Evolutionary conservation across 2,797 vertebrate genomes (phyloP).

Genomic region (Falco peregrinus): DNA sequence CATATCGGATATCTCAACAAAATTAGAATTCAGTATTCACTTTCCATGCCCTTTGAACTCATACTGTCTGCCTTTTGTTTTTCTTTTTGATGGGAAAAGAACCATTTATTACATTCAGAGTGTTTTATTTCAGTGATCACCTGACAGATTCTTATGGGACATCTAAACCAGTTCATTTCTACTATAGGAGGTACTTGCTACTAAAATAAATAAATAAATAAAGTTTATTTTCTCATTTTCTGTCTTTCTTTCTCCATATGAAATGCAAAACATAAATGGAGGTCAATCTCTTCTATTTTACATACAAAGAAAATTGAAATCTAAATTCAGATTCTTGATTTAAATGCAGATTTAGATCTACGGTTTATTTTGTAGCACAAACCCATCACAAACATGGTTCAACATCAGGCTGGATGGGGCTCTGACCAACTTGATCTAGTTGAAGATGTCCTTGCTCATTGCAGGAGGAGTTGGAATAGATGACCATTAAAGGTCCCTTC

Average conservation of each 20-base stretch:
- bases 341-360: not conserved
- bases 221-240: not conserved
- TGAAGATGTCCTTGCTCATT: not conserved
- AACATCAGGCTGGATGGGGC: not conserved
- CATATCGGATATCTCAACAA: not conserved
- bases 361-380: not conserved
- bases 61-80: not conserved
- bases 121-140: not conserved
- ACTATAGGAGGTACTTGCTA: not conserved
- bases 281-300: not conserved
- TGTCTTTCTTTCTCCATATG: not conserved
- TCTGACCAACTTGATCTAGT: not conserved
- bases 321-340: not conserved
- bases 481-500: not conserved
- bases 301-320: not conserved
- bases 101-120: not conserved
- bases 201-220: not conserved
- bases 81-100: not conserved
- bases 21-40: not conserved
- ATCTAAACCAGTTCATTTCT: not conserved
- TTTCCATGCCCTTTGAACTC: not conserved
- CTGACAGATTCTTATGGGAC: not conserved
- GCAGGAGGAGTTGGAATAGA: not conserved
- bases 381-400: not conserved
- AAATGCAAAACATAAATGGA: not conserved